Evolutionary conservation across 2,888 invertebrate species (phyloP), one percentile per base, ranked within the genome.

Genomic region (Mystacides longicornis): DNA sequence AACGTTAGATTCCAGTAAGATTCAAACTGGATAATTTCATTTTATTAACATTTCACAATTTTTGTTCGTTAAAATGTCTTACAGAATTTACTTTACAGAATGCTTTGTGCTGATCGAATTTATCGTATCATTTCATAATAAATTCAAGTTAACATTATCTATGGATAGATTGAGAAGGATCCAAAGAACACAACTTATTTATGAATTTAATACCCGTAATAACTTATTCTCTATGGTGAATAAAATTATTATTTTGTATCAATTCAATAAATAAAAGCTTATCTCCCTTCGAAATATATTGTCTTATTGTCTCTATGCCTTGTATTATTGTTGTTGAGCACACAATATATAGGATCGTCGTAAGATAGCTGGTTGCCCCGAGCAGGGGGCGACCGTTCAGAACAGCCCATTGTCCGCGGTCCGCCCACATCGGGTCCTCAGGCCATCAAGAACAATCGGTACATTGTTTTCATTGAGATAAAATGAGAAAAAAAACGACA

Each of bases 381-480:
- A 37, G 27, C 48, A 23, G 49, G n/a, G 49, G 54, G 52, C 56
- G 55, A 48, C 50, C n/a, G 53, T n/a, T 27, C 33, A 37, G 53
- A 52, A 49, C 43, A 31, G 53, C 49, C 56, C 54, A 50, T 47
- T 54, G 54, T 46, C 53, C 56, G 21, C 49, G 56, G 20, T 50
- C 49, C 50, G 47, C 46, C 52, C 49, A 37, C 22, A 43, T 19
- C 52, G 46, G 27, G 47, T 51, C 51, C 56, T 46, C 46, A 37
- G 37, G 53, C 18, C 14, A 18, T 4, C 9, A 14, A 23, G 49
- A 48, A 53, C 53, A 53, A 53, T 53, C 53, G 53, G 33, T 48
- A 31, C 53, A 53, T 49, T 53, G 53, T 49, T 37, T 37, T 37
- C 37, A 37, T 37, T 37, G n/a, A 14, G 14, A 37, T 37, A 37